phyloP scores from a whole-genome alignment of 35 echinoderm and acorn worm species.

The Eucidaris tribuloides region DNA sequence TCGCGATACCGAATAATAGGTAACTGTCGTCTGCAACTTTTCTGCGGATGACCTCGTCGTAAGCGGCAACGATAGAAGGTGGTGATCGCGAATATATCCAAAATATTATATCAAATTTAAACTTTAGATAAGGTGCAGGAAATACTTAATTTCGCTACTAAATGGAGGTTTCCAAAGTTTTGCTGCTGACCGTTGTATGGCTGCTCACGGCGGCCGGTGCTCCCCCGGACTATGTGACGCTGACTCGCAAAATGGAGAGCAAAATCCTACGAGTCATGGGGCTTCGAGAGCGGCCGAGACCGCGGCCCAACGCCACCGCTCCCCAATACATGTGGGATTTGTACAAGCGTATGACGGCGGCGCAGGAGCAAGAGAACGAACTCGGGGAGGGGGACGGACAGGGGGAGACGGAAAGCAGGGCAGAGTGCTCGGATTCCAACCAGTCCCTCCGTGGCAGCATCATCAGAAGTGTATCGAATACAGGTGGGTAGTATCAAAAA shows the following conservation, averaged over 20 bases:
- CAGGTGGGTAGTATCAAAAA: conserved; percentile 49
- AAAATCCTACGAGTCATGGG: conserved; percentile 81
- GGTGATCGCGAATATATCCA: too few species aligned
- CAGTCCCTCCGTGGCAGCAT: conserved; percentile 74
- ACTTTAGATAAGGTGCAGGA: too few species aligned
- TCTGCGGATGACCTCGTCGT: too few species aligned
- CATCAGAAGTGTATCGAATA: conserved; percentile 76
- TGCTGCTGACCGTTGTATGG: conserved; percentile 7
- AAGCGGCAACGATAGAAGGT: too few species aligned
- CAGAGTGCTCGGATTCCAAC: conserved; percentile 56
- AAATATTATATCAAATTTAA: too few species aligned
- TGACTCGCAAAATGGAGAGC: conserved; percentile 70
- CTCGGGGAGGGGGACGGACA: not conserved
- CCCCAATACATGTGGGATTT: conserved; percentile 97
- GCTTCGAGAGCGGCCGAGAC: conserved; percentile 65
- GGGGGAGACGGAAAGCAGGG: not conserved
- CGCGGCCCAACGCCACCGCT: conserved; percentile 75
- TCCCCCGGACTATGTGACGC: conserved; percentile 23
- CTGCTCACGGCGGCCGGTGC: conserved; percentile 8
- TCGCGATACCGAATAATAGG: too few species aligned
- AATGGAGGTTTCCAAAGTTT: conserved; percentile 1
- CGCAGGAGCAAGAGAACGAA: conserved; percentile 14
- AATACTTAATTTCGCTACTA: not conserved
- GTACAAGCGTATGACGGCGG: conserved; percentile 51
- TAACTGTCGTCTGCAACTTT: too few species aligned